Evolutionary conservation across 2,113 vertebrate genomes (phyloP), one percentile per base, ranked within the genome.

Genomic region (Poicephalus meyeri): DNA sequence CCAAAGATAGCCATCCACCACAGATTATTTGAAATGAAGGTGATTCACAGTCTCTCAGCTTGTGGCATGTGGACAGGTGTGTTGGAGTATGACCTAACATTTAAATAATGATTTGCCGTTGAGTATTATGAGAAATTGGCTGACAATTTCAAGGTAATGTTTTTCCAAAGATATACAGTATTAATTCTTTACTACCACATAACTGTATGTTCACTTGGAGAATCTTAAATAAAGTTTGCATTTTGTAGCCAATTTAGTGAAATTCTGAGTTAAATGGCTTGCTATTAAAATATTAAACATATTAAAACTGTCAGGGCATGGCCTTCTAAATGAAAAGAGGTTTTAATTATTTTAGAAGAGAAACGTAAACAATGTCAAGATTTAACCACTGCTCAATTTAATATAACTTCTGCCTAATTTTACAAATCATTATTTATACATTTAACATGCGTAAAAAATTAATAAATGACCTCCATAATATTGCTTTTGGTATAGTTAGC

Each of bases 351-450:
- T 95, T 91, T 60, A 60, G 73, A 92, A 91, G n/a, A 93, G 90
- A 96, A 93, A 96, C 60, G 88, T 74, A 95, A 91, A 91, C 83
- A 89, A 80, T 85, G 82, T 96, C 95, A 76, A 95, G 86, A 91
- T 88, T 88, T 95, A 96, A 88, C 93, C 68, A 6, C 93, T 95
- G 60, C 50, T 92, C 95, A 94, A 78, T 97, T 97, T 93, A 95
- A 70, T 69, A 41, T 65, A 88, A 95, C 91, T 96, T 96, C 89
- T 73, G 58, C 82, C 79, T 95, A 95, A 95, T 97, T 96, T 95
- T 94, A 84, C 94, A 93, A 91, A 94, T 94, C 79, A 80, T 96
- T 96, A 89, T 97, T 92, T 94, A 89, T 93, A 82, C 60, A 86
- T 92, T 93, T 95, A 98, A 72, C 17, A 33, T 84, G 68, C 94